phyloP scores from a whole-genome alignment of 2,113 vertebrate species.

The Nipponia nippon region DNA sequence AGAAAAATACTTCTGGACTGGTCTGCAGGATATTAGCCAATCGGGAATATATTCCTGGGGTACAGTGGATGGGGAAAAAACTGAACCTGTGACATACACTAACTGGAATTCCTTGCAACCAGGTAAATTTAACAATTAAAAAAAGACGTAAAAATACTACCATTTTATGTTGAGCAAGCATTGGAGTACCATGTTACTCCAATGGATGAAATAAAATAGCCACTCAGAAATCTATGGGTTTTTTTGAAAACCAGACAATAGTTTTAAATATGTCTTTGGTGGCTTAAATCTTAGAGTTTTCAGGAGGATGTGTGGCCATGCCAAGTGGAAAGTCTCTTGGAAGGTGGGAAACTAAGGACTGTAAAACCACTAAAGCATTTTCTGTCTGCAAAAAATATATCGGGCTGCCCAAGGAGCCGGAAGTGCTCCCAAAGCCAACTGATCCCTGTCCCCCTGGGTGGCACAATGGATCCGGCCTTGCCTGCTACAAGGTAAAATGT shows the following conservation, averaged over 20 bases:
- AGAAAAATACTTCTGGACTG: slow-evolving; percentile 86
- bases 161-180: neutral
- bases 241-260: neutral
- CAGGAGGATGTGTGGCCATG: slow-evolving; percentile 85
- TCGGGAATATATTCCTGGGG: slow-evolving; percentile 87
- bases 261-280: slow-evolving; percentile 2
- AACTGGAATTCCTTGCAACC: slow-evolving; percentile 89
- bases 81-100: slow-evolving; percentile 73
- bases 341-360: slow-evolving; percentile 88
- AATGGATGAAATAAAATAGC: neutral
- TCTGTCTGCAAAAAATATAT: slow-evolving; percentile 86
- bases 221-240: neutral
- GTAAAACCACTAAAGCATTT: slow-evolving; percentile 83
- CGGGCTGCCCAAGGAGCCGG: slow-evolving; percentile 51
- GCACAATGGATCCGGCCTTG: slow-evolving; percentile 69
- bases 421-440: slow-evolving; percentile 68
- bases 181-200: neutral
- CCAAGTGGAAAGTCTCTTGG: slow-evolving; percentile 79
- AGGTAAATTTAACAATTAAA: slow-evolving; percentile 70
- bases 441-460: slow-evolving; percentile 86
- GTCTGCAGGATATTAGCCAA: slow-evolving; percentile 81
- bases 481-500: slow-evolving; percentile 89
- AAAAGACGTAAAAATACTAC: neutral
- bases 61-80: slow-evolving; percentile 45
- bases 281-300: slow-evolving; percentile 55